Evolutionary conservation across 2,797 vertebrate genomes (phyloP), one percentile per base, ranked within the genome.

Genomic region (Tangara arthus): DNA sequence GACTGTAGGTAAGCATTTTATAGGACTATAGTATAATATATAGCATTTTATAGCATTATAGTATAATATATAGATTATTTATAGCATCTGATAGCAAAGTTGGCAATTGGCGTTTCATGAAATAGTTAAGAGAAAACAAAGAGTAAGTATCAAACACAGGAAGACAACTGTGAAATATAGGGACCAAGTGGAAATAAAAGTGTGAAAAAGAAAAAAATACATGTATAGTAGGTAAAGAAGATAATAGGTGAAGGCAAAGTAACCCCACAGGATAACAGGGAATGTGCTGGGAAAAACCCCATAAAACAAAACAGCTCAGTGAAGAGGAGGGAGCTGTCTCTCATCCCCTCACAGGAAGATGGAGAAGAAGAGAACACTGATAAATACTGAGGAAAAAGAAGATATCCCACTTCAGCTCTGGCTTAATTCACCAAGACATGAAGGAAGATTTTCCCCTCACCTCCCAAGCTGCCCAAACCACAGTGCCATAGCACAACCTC

Each of bases 401-500:
- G 8, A 3, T 30, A 14, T 34, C 26, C 12, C 27, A 18, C 21
- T 42, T 28, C 37, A 34, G 14, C 28, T 42, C 42, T 70, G 39
- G 3, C 28, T 35, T 56, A 5, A n/a, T 41, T 41, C 57, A 60
- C 15, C 61, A 78, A 4, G 2, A n/a, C 16, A 6, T 23, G 15
- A 39, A 52, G 20, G 37, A 18, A 70, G 6, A 1, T 41, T 14
- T 65, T 11, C 9, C 15, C 34, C 26, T 34, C 41, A 22, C 18
- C 41, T 34, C 18, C 22, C 41, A 11, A 52, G 16, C 18, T 28
- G 9, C 11, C 18, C 22, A 42, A 50, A 30, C 21, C 52, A 11
- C n/a, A n/a, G 3, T 0, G 2, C 35, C 15, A 41, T 4, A 5
- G 11, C 35, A 37, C 30, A 61, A 7, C 13, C 1, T 8, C 64